A percentile compares a stretch with the other conserved stretches of the same genome.
phyloP scores from a whole-genome alignment of 2,888 invertebrate species.

The Pammene aurita region DNA sequence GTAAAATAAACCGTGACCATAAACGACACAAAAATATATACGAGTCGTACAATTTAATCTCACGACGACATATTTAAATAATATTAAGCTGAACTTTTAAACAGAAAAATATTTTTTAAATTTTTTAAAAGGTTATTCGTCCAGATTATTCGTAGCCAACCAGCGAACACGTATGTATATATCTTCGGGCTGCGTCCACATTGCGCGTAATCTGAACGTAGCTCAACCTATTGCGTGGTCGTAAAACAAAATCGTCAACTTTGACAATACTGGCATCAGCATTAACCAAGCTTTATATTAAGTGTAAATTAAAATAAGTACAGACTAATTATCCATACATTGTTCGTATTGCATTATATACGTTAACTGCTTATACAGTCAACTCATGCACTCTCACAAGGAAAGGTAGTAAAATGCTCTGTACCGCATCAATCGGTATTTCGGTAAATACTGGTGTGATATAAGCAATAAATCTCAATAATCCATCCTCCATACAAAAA shows the following conservation, averaged over 20 bases:
- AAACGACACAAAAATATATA: conserved; percentile 40
- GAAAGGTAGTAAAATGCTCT: conserved; percentile 21
- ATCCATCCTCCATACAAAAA: no score
- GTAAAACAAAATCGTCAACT: conserved; percentile 27
- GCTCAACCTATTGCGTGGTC: neutral
- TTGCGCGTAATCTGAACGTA: no score
- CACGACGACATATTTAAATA: conserved; percentile 23
- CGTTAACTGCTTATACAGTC: conserved; percentile 11
- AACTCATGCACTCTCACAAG: conserved; percentile 12
- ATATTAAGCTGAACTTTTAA: neutral
- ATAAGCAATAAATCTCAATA: neutral
- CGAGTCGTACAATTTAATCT: conserved; percentile 25
- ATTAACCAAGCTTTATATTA: conserved; percentile 37
- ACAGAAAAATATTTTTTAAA: neutral
- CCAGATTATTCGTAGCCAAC: no score
- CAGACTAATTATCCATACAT: conserved; percentile 31
- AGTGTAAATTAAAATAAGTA: conserved; percentile 24
- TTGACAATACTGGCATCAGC: conserved; percentile 36
- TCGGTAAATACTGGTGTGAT: conserved; percentile 5
- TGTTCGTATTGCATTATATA: conserved; percentile 28
- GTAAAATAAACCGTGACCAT: conserved; percentile 38
- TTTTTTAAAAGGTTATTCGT: no score
- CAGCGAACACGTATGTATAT: no score
- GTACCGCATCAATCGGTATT: conserved; percentile 29
- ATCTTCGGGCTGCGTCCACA: no score